Evolutionary conservation across 2,113 vertebrate genomes (phyloP).

Genomic region (Henicopernis longicauda): DNA sequence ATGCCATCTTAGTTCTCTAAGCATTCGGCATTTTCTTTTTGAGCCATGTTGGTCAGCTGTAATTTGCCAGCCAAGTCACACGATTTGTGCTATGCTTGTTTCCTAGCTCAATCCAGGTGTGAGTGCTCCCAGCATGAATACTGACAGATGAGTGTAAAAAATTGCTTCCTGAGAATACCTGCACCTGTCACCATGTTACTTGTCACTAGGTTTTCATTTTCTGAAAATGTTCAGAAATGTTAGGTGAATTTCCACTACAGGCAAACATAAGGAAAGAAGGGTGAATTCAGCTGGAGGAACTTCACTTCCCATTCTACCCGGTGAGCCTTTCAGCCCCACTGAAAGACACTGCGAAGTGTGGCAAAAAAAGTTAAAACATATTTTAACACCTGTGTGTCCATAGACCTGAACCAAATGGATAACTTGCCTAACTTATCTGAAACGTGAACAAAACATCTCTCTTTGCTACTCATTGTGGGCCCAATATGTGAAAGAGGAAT

Average conservation of each 20-base stretch:
- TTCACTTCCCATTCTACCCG: neutral
- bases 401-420: neutral
- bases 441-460: neutral
- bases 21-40: neutral
- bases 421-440: neutral
- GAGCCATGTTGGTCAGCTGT: neutral
- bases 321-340: neutral
- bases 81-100: neutral
- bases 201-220: conserved; percentile 4
- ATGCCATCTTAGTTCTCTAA: neutral
- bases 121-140: neutral
- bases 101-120: neutral
- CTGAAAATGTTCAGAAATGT: neutral
- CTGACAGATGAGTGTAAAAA: conserved; percentile 24
- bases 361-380: neutral
- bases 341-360: neutral
- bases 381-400: neutral
- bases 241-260: neutral
- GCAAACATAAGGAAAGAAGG: neutral
- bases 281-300: neutral
- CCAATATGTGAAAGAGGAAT: conserved; percentile 1
- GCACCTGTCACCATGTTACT: conserved; percentile 11
- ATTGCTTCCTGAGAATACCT: conserved; percentile 7
- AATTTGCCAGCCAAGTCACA: neutral
- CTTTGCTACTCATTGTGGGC: neutral